Percentiles rank a stretch among this genome's conserved stretches.
Evolutionary conservation across 64 coral and sea anemone genomes (phyloP).

Genomic region (Anthopleura sola): DNA sequence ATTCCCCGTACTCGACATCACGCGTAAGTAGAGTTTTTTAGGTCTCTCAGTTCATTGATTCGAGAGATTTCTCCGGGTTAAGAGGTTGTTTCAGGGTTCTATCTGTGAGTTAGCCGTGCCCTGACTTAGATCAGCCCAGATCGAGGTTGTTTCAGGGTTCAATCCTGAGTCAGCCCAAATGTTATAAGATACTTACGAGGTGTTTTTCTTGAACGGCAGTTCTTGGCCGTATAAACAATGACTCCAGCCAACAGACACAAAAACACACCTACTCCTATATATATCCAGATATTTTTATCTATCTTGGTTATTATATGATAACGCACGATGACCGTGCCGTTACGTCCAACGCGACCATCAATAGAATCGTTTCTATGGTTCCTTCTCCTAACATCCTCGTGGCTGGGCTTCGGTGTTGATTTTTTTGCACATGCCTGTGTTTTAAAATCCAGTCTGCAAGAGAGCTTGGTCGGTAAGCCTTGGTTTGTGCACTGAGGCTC

Average conservation of each 20-base stretch:
- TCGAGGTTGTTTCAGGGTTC: too few relatives aligned
- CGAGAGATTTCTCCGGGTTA: too few relatives aligned
- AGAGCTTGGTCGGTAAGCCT: constrained; percentile 46
- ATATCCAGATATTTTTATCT: neutral
- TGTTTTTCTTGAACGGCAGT: neutral
- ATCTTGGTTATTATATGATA: neutral
- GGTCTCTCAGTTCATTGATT: too few relatives aligned
- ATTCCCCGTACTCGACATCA: too few relatives aligned
- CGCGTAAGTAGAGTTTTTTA: too few relatives aligned
- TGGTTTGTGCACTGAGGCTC: constrained; percentile 50
- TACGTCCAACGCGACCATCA: neutral
- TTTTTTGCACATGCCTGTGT: constrained; percentile 26
- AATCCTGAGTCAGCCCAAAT: neutral
- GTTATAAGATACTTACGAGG: neutral
- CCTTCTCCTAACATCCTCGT: neutral
- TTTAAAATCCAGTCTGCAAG: constrained; percentile 58
- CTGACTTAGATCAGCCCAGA: too few relatives aligned
- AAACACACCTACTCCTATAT: neutral
- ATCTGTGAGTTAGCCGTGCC: too few relatives aligned
- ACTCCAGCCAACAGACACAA: neutral
- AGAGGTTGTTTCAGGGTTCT: too few relatives aligned
- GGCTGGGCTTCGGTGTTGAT: neutral
- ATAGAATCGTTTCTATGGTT: neutral
- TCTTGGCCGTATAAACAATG: neutral
- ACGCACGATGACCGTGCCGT: neutral